Conservation (phyloP, 1,140 invertebrate genomes). For the Zaprionus africanus region DNA sequence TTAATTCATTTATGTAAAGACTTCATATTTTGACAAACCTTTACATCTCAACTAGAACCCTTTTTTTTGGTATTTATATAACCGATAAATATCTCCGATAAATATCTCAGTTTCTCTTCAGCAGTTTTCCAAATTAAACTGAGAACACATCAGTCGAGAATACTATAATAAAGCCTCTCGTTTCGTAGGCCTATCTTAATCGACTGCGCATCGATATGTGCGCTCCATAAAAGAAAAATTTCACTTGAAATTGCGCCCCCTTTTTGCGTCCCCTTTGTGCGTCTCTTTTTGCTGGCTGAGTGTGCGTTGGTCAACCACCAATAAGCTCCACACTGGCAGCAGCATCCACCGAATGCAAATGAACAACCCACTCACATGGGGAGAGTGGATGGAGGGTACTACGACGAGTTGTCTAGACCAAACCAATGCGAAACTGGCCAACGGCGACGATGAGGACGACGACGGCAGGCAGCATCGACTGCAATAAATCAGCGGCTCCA, state of each 20-base stretch:
- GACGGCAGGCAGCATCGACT: conserved; percentile 30
- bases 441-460: conserved; percentile 7
- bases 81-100: no score
- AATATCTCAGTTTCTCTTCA: not conserved
- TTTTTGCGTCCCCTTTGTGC: conserved; percentile 3
- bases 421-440: conserved; percentile 42
- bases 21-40: no score
- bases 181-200: conserved; percentile 12
- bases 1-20: no score
- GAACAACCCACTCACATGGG: conserved; percentile 52
- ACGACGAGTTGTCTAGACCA: conserved; percentile 46
- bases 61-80: no score
- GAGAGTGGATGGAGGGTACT: not conserved
- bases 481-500: conserved; percentile 78
- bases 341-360: conserved; percentile 64
- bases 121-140: not conserved
- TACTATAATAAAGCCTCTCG: conserved; percentile 3
- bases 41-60: no score
- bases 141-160: not conserved
- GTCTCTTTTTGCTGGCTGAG: conserved; percentile 1
- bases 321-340: conserved; percentile 41
- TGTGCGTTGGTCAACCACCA: conserved; percentile 71
- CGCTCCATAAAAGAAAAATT: conserved; percentile 49
- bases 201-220: conserved; percentile 53
- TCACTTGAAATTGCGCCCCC: conserved; percentile 65